Evolutionary conservation across 2,797 vertebrate genomes (phyloP), one percentile per base, ranked within the genome.

Genomic region (Coreius guichenoti): DNA sequence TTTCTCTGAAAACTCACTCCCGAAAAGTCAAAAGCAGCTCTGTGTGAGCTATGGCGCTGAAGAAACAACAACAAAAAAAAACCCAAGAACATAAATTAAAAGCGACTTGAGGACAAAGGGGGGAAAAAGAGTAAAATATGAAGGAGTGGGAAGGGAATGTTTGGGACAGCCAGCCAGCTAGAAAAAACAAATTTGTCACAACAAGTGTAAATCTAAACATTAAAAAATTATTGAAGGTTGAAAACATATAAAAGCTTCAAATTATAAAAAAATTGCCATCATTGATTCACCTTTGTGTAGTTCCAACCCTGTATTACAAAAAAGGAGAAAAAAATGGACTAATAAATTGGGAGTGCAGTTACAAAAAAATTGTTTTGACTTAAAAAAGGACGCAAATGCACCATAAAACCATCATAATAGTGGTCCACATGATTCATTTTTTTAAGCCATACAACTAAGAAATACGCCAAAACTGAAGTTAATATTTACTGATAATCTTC

Each of bases 31-130:
- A 88, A 85, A 84, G 84, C 70, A 56, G 43, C 79, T 85, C 82
- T 77, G 73, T 83, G 84, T 80, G 82, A 85, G 87, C 78, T 78
- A 70, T 70, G 63, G 36, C 19, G 72, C 74, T 51, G 82, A 80
- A 80, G 45, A 80, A 36, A 54, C 2, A 54, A 39, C 70, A 72
- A 83, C 69, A 83, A 81, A 79, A 85, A 86, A 76, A 90, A 90
- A 87, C 87, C n/a, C 8, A 88, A 83, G 81, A 83, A 82, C 81
- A 86, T 89, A 87, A 86, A 88, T 88, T 90, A 83, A 87, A 88
- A 82, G 51, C 8, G 39, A 73, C 76, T 80, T 58, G 19, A 61
- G 68, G 77, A 76, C n/a, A 68, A 54, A 33, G 67, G 43, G 80
- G 86, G 69, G 63, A 29, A 29, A 86, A 74, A 0, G 1, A 69